A percentile compares a stretch with the other conserved stretches of the same genome.
Evolutionary conservation across 2,888 invertebrate species (phyloP).

Genomic region (Lamellibrachia columna): DNA sequence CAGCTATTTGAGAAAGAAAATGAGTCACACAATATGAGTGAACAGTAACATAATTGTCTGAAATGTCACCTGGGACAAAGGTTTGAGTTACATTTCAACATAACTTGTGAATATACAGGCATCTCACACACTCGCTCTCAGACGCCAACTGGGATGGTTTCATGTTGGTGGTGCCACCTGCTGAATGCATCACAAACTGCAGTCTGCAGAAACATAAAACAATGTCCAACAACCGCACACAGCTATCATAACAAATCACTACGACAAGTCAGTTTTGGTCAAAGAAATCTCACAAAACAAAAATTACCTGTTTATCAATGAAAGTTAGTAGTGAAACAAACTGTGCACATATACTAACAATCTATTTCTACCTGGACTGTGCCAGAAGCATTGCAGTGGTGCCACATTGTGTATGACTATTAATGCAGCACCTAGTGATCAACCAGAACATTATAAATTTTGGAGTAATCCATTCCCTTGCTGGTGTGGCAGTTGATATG

Average conservation of each 20-base stretch:
- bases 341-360: not conserved
- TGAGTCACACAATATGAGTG: not conserved
- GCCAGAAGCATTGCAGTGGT: not conserved
- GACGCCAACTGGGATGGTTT: not conserved
- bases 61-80: not conserved
- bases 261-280: not conserved
- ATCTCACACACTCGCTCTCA: too few relatives aligned
- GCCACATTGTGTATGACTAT: not conserved
- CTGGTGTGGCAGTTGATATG: too few relatives aligned
- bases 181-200: not conserved
- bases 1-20: not conserved
- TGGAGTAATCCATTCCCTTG: too few relatives aligned
- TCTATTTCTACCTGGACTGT: not conserved
- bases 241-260: too few relatives aligned
- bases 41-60: not conserved
- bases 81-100: not conserved
- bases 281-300: not conserved
- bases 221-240: not conserved
- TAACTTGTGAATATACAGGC: not conserved
- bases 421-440: not conserved
- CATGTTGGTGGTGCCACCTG: constrained; percentile 10
- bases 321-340: not conserved
- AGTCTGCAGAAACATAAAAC: not conserved
- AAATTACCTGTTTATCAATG: not conserved
- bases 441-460: not conserved